Percentiles rank a stretch among this genome's conserved stretches.
Conservation (phyloP, 2,888 invertebrate genomes). For the Rhabditoides inermis region DNA sequence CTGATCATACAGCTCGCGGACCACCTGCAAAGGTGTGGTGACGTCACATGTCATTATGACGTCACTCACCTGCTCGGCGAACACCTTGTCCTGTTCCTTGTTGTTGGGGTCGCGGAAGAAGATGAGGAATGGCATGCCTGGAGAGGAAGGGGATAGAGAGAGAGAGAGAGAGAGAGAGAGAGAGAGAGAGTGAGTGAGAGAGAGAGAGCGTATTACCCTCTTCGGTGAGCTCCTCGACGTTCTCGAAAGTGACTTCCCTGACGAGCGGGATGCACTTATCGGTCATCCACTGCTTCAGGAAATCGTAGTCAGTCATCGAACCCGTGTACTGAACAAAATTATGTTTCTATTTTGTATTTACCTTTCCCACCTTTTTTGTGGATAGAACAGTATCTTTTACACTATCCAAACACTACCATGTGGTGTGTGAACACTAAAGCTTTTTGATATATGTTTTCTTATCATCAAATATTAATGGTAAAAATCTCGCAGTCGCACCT, state of each 20-base stretch:
- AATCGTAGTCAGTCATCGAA: conserved; percentile 61
- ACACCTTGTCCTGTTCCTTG: conserved; percentile 76
- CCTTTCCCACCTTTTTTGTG: neutral
- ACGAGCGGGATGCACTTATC: conserved; percentile 95
- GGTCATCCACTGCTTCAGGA: conserved; percentile 75
- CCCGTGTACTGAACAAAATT: conserved; percentile 36
- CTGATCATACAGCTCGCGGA: conserved; percentile 70
- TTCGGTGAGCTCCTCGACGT: conserved; percentile 68
- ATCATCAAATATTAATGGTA: too few relatives aligned
- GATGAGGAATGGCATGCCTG: conserved; percentile 91
- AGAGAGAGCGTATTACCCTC: conserved; percentile 63
- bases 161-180: too few relatives aligned
- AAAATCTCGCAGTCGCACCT: conserved; percentile 10
- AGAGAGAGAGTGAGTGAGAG: too few relatives aligned
- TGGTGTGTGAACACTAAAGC: too few relatives aligned
- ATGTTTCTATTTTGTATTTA: neutral
- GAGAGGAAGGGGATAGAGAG: too few relatives aligned
- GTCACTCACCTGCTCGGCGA: conserved; percentile 61
- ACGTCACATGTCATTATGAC: too few relatives aligned
- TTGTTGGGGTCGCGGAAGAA: conserved; percentile 80
- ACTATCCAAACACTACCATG: too few relatives aligned
- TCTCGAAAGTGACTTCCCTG: conserved; percentile 96
- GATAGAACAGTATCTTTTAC: too few relatives aligned
- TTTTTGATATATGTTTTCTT: too few relatives aligned
- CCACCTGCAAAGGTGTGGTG: conserved; percentile 62